Base-by-base conservation (phyloP, 1,140 invertebrate species). In the Mycetomoellerius zeteki region DNA sequence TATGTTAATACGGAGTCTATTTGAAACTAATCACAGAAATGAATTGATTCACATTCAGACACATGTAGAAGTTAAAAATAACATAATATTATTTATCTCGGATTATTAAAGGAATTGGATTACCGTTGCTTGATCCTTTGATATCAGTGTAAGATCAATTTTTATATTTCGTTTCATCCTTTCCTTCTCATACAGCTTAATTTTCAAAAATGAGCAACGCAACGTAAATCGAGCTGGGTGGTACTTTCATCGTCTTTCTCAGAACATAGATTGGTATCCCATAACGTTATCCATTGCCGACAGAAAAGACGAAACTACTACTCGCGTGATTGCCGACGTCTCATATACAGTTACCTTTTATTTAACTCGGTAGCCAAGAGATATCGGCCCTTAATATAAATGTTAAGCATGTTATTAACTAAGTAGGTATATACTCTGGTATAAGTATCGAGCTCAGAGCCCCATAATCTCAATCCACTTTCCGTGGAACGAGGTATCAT, bases 391-490 rank as follows among this genome's bases (percentile, higher is more conserved):
- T 87, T 76, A 72, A 87, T 86, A 84, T 86, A 84, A 90, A 90
- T 78, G 89, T 84, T 67, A 67, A 77, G 65, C 65, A 54, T 80
- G 56, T 89, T 85, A 89, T 89, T 89, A 89, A 52, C 62, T 77
- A 77, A 87, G 56, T 87, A 84, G 64, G 33, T 89, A 77, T 89
- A 84, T 67, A 87, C 1, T 12, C 43, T 27, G n/a, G 54, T 56
- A 65, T 75, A 27, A 67, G 78, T 58, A 82, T 52, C 77, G 47
- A 56, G 75, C 58, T 50, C 62, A 7, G n/a, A 65, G 58, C 52
- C 52, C 73, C 52, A 43, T 87, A 86, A 90, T 89, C 89, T 80
- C 73, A 37, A 47, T 84, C 65, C 78, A 69, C 72, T 87, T 87
- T 81, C 62, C 64, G 43, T 54, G 64, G 62, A 86, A 89, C 76